phyloP scores from a whole-genome alignment of 2,797 vertebrate species.

The Dryobates pubescens region DNA sequence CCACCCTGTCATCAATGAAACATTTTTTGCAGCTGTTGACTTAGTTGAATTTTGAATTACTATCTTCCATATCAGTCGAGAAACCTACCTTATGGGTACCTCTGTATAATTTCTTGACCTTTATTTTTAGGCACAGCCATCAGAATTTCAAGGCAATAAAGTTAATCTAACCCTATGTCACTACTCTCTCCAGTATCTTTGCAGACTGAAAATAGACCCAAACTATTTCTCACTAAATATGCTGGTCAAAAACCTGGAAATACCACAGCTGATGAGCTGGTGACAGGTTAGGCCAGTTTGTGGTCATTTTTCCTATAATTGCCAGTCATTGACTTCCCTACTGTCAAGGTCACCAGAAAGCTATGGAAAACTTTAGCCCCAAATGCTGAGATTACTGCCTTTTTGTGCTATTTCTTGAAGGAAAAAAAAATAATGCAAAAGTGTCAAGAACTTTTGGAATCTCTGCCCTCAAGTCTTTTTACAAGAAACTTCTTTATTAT shows the following conservation, averaged over 20 bases:
- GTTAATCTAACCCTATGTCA: background rate
- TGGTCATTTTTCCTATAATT: background rate
- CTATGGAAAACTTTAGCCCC: conserved; percentile 28
- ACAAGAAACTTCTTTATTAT: conserved; percentile 53
- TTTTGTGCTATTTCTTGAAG: conserved; percentile 23
- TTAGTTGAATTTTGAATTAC: background rate
- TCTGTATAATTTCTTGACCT: background rate
- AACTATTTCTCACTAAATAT: background rate
- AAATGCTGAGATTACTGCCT: background rate
- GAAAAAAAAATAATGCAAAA: conserved; percentile 7
- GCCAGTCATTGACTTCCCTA: background rate
- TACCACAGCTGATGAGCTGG: background rate
- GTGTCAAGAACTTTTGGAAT: conserved; percentile 12
- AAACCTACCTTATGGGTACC: background rate
- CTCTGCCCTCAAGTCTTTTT: conserved; percentile 59
- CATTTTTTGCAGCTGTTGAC: background rate
- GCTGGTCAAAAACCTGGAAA: background rate
- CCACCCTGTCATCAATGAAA: background rate
- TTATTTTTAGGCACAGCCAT: background rate
- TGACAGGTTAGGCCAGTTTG: background rate
- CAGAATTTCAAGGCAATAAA: background rate
- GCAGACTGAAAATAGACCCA: background rate
- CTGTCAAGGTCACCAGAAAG: conserved; percentile 6
- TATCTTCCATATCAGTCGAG: background rate
- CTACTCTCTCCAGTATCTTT: background rate